Conservation (phyloP, 2,113 vertebrate genomes). For the Chaetops frenatus region DNA sequence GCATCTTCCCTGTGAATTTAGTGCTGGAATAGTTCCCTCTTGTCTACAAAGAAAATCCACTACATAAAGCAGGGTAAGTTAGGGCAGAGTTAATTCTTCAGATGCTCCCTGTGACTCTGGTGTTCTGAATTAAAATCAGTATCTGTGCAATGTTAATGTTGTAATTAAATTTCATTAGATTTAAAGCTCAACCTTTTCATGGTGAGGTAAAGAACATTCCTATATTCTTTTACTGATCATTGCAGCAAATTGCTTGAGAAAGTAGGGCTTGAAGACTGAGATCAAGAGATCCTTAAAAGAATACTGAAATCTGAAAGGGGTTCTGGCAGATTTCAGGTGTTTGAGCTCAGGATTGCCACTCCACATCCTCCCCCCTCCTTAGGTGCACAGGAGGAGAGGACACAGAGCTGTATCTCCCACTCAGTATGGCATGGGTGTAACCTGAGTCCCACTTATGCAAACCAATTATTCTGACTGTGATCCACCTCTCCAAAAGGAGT, state of each 20-base stretch:
- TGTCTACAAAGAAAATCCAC: background rate
- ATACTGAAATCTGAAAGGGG: background rate
- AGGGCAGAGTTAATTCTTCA: constrained; percentile 31
- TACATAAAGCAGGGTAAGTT: background rate
- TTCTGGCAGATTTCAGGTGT: background rate
- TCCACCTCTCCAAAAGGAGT: background rate
- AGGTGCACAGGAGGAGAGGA: background rate
- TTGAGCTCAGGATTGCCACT: background rate
- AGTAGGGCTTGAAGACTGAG: background rate
- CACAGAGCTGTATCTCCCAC: background rate
- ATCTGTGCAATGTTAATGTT: constrained; percentile 11
- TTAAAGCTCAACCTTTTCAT: constrained; percentile 47
- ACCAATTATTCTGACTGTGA: background rate
- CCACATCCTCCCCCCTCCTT: background rate
- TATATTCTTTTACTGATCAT: background rate
- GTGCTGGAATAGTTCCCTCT: background rate
- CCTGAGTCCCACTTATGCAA: background rate
- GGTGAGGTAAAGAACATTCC: constrained; percentile 3
- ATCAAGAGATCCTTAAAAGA: background rate
- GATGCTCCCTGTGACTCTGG: background rate
- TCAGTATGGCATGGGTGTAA: fast-evolving
- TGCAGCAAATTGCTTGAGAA: background rate
- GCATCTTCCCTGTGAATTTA: background rate
- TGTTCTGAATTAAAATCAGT: background rate
- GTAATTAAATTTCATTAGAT: constrained; percentile 61